phyloP scores from a whole-genome alignment of 2,113 vertebrate genomes.

The Oryzias celebensis region DNA sequence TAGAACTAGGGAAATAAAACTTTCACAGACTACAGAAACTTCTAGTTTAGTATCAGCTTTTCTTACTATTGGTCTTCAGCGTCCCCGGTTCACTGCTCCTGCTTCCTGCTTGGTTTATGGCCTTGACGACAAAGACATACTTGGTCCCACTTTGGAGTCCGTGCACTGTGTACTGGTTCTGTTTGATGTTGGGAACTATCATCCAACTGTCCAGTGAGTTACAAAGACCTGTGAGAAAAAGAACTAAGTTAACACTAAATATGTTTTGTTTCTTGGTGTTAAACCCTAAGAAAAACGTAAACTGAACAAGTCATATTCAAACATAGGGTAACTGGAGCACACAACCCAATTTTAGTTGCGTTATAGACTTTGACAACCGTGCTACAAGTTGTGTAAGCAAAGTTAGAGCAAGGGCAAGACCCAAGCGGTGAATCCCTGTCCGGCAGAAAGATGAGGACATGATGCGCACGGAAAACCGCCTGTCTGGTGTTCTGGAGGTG shows the following conservation, averaged over 20 bases:
- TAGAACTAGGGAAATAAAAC: neutral
- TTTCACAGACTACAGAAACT: neutral
- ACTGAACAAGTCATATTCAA: too few species aligned
- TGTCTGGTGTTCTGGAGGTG: too few species aligned
- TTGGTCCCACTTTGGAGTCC: conserved; percentile 97
- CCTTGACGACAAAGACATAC: conserved; percentile 98
- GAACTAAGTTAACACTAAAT: neutral
- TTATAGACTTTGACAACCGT: too few species aligned
- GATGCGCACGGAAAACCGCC: too few species aligned
- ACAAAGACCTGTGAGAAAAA: conserved; percentile 85
- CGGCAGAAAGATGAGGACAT: too few species aligned
- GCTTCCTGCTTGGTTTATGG: conserved; percentile 97
- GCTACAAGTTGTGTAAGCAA: too few species aligned
- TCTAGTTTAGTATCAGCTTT: neutral
- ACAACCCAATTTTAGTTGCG: too few species aligned
- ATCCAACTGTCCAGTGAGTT: conserved; percentile 99
- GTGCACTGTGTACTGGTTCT: conserved; percentile 98
- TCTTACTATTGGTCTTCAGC: conserved; percentile 98
- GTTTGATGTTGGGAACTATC: conserved; percentile 99
- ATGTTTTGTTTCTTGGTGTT: neutral
- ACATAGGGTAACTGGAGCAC: too few species aligned
- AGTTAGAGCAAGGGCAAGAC: too few species aligned
- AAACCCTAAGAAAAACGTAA: neutral
- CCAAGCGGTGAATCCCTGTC: too few species aligned
- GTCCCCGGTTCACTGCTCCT: conserved; percentile 94